phyloP scores from a whole-genome alignment of 2,113 vertebrate species.

The Haemorhous mexicanus region DNA sequence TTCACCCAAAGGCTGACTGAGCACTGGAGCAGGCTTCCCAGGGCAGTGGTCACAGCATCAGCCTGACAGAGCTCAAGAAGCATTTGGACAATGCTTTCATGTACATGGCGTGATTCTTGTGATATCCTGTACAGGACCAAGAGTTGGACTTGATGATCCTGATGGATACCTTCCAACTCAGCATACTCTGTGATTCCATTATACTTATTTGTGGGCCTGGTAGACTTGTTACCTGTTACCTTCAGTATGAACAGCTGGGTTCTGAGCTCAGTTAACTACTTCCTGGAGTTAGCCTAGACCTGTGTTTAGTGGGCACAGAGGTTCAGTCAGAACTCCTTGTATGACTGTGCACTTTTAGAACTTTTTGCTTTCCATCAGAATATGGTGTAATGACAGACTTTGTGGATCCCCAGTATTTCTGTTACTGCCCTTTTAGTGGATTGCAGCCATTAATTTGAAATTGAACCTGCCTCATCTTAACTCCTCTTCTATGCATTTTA shows the following conservation, averaged over 20 bases:
- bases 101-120: neutral
- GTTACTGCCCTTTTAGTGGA: neutral
- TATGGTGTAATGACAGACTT: neutral
- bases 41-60: neutral
- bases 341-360: neutral
- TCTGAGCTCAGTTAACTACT: neutral
- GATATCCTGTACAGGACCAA: neutral
- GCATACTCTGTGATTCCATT: neutral
- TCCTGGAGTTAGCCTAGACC: neutral
- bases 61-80: neutral
- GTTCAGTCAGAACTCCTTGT: neutral
- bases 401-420: neutral
- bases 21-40: neutral
- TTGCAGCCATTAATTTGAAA: slow-evolving; percentile 5
- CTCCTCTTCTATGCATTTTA: neutral
- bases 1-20: neutral
- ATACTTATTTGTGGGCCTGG: neutral
- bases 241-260: neutral
- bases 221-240: neutral
- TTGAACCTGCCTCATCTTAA: neutral
- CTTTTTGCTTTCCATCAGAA: neutral
- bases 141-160: neutral
- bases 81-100: neutral
- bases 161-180: neutral
- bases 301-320: neutral